Evolutionary conservation across 1,140 invertebrate species (phyloP), one percentile per base, ranked within the genome.

Genomic region (Diachasmimorpha longicaudata): DNA sequence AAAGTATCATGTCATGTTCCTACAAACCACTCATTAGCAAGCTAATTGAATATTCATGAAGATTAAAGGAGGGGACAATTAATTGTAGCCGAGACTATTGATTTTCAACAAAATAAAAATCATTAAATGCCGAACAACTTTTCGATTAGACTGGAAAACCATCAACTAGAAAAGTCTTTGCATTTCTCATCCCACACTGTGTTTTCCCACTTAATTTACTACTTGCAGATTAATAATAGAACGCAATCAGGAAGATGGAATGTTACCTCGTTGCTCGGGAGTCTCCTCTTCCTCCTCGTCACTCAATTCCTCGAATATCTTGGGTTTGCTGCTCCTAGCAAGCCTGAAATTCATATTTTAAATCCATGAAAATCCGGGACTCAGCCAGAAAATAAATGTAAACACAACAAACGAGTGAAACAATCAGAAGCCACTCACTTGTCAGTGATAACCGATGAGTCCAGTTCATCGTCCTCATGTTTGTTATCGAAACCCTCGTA

Each of bases 401-500:
- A 37, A n/a, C 11, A 13, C 3, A 37, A 68, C n/a, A 5, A 68
- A 39, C 14, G 85, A 2, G 85, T 86, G 10, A 87, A 88, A 76
- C 87, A 87, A 25, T 42, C 10, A 23, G 58, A 0, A 4, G 14
- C 44, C 0, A 89, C 83, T 89, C 89, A 91, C 92, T 94, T 94
- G 82, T 95, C 94, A 83, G 95, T 94, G 68, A 98, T 87, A 71
- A 93, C 90, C 70, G 92, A 90, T 4, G 95, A 93, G 88, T 97
- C 95, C 77, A 96, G 87, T 76, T 93, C 91, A 86, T 95, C 94
- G 81, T 92, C 90, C 63, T 93, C 92, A 75, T 93, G 90, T 75
- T 94, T 94, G 39, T 93, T 91, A 74, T 94, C 93, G 73, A 93
- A 92, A 46, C 91, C 89, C 81, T 91, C 91, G 79, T 95, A 93